Evolutionary conservation across 2,113 vertebrate species (phyloP).

Genomic region (Sylvilagus bachmani): DNA sequence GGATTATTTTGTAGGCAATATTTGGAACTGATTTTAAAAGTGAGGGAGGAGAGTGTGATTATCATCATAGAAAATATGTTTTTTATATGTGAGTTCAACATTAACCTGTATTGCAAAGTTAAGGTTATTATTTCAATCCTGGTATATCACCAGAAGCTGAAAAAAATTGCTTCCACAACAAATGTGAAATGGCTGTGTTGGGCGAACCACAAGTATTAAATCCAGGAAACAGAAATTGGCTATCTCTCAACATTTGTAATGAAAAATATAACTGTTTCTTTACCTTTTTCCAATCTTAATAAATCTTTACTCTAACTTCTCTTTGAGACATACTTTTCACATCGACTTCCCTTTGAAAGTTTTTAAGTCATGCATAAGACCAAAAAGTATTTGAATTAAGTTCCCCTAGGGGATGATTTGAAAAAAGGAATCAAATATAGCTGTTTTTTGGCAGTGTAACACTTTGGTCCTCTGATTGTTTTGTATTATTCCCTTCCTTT

Average conservation of each 20-base stretch:
- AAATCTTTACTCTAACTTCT: constrained; percentile 67
- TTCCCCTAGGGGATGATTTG: constrained; percentile 52
- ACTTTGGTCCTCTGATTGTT: constrained; percentile 54
- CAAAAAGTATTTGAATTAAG: constrained; percentile 65
- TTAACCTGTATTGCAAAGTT: constrained; percentile 70
- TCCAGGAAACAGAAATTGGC: constrained; percentile 62
- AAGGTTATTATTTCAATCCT: constrained; percentile 74
- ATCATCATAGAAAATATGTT: constrained; percentile 61
- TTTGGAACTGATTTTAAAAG: constrained; percentile 69
- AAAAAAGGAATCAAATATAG: constrained; percentile 64
- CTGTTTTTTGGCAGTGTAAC: neutral
- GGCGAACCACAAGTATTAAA: constrained; percentile 68
- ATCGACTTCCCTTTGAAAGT: constrained; percentile 61
- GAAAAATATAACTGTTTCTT: constrained; percentile 70
- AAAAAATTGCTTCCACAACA: constrained; percentile 68
- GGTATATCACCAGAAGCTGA: constrained; percentile 59
- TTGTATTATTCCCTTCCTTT: constrained; percentile 24
- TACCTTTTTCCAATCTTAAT: constrained; percentile 66
- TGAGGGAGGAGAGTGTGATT: constrained; percentile 27
- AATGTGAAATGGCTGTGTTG: constrained; percentile 74
- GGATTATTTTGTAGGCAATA: constrained; percentile 60
- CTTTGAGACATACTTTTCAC: constrained; percentile 14
- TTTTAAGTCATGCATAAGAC: constrained; percentile 50
- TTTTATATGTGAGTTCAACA: constrained; percentile 60
- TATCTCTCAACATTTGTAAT: constrained; percentile 73